These are phyloP conservation scores for Tyria jacobaeae DNA, from an alignment of 2,888 invertebrate genomes.

Conservation along the genomic window DNA sequence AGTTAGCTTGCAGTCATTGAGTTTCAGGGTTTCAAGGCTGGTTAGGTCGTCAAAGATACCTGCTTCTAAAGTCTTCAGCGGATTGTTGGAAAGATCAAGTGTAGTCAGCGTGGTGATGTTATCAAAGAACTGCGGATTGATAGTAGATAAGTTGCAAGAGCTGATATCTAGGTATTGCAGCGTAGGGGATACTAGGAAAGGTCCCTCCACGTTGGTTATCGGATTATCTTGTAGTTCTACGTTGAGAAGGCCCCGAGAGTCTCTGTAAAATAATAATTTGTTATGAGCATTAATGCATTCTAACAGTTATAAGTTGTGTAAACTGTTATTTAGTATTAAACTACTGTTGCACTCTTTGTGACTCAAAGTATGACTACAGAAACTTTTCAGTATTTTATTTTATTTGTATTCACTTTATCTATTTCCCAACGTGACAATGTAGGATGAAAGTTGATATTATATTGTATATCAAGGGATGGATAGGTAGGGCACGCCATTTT, in stretches of 20 bases:
- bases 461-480: too few species aligned
- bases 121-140: conserved; percentile 89
- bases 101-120: conserved; percentile 89
- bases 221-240: conserved; percentile 91
- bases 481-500: too few species aligned
- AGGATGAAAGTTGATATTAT: too few species aligned
- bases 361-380: too few species aligned
- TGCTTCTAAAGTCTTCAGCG: conserved; percentile 85
- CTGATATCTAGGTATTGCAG: conserved; percentile 90
- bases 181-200: conserved; percentile 88
- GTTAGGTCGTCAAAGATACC: conserved; percentile 88
- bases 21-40: conserved; percentile 88
- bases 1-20: conserved; percentile 89
- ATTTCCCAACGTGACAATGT: too few species aligned
- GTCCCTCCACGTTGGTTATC: conserved; percentile 87
- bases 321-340: too few species aligned
- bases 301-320: background rate
- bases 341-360: too few species aligned
- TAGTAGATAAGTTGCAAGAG: conserved; percentile 86
- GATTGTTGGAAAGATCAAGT: conserved; percentile 90
- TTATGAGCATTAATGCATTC: background rate
- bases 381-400: too few species aligned
- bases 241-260: conserved; percentile 89
- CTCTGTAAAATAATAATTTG: conserved; percentile 79
- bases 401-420: too few species aligned